These are phyloP conservation scores for Cladopsammia gracilis DNA, from an alignment of 64 coral and sea anemone species.

Conservation along the genomic window DNA sequence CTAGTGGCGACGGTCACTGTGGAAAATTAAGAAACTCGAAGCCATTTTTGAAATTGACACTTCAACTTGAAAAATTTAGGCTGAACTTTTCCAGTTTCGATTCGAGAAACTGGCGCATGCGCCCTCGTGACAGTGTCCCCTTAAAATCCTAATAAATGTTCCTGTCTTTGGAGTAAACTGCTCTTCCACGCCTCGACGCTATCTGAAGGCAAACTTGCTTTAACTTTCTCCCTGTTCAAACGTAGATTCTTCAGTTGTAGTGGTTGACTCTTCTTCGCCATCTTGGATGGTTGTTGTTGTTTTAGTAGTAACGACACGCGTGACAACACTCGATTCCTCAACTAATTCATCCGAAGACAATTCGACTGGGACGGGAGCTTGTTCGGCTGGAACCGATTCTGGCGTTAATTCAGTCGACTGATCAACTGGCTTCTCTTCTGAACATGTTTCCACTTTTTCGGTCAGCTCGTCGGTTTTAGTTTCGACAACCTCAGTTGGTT, in stretches of 20 bases:
- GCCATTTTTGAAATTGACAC: too few species aligned
- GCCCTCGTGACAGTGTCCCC: too few species aligned
- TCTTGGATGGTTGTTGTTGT: background rate
- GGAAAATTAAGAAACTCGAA: too few species aligned
- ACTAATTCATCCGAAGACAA: background rate
- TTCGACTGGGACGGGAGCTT: background rate
- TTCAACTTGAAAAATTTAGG: too few species aligned
- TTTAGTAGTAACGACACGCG: background rate
- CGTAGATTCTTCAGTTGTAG: background rate
- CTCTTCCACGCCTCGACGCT: too few species aligned
- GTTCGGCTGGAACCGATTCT: background rate
- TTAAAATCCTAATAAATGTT: background rate
- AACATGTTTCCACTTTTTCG: background rate
- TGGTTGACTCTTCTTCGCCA: background rate
- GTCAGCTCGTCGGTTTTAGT: background rate
- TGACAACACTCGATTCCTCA: background rate
- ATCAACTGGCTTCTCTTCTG: background rate
- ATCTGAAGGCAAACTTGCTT: background rate
- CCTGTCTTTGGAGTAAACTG: background rate
- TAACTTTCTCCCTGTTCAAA: slow-evolving; percentile 13
- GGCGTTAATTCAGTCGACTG: background rate
- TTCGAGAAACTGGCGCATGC: too few species aligned
- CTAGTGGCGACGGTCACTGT: too few species aligned
- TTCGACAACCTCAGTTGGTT: background rate
- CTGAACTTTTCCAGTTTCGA: too few species aligned